These are phyloP conservation scores for Drosophila triauraria DNA, from an alignment of 1,140 invertebrate species.

Conservation along the genomic window DNA sequence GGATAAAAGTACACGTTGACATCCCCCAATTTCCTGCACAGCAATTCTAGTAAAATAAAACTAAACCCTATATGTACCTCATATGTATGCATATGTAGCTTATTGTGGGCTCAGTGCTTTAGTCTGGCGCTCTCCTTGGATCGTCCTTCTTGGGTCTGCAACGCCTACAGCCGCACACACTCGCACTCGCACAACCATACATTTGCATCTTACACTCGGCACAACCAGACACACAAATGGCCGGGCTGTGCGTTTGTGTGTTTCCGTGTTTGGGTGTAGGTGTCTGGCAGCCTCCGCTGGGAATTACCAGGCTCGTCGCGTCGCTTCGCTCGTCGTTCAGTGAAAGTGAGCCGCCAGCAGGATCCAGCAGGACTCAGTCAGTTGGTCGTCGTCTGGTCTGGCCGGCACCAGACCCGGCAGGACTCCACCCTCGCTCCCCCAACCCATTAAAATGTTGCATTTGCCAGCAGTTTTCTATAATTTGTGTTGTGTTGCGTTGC, in stretches of 20 bases:
- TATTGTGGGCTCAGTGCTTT: conserved; percentile 7
- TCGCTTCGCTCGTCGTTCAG: conserved; percentile 38
- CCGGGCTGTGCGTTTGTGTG: conserved; percentile 46
- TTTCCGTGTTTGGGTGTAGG: conserved; percentile 56
- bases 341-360: conserved; percentile 74
- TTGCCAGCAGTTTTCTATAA: conserved; percentile 68
- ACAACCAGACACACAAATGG: conserved; percentile 60
- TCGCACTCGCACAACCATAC: conserved; percentile 17
- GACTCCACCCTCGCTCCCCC: not conserved
- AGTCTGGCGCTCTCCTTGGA: conserved; percentile 30
- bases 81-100: conserved; percentile 4
- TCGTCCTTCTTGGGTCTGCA: conserved; percentile 39
- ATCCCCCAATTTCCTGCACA: no score
- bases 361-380: conserved; percentile 74
- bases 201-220: conserved; percentile 19
- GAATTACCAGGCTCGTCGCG: conserved; percentile 57
- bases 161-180: conserved; percentile 14
- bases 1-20: no score
- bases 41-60: not conserved
- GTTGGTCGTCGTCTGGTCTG: conserved; percentile 66
- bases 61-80: not conserved
- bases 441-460: conserved; percentile 61
- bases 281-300: conserved; percentile 73
- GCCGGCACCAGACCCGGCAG: conserved; percentile 18
- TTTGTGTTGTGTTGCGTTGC: conserved; percentile 13